Base-by-base conservation (phyloP, 2,888 invertebrate genomes). In the Cheilosia grossa region DNA sequence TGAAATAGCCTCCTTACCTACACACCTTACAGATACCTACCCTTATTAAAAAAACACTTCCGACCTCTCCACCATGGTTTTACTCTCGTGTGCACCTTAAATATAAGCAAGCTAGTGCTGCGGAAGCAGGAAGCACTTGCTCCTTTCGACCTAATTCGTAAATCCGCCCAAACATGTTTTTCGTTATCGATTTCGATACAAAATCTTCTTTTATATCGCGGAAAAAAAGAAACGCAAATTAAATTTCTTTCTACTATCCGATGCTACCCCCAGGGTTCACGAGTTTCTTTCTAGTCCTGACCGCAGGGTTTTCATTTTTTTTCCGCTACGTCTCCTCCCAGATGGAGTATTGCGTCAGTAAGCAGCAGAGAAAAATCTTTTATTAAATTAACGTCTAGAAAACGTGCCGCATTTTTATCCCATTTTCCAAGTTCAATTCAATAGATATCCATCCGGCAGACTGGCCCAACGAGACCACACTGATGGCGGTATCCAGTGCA, bases 311-410 rank as follows among this genome's bases (percentile, higher is more conserved):
- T n/a, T 9, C 9, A 9, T 0, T 47, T 47, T 17, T n/a, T 47
- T 47, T 47, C 5, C 61, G 21, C 54, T 61, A 49, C 40, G 40
- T 72, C n/a, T 17, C 47, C 42, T 10, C 42, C 6, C 67, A 53
- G 17, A 66, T 67, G 66, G 47, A 33, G 53, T 53, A 51, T 59
- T 77, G 70, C 64, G 70, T 77, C 63, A 70, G 77, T 63, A 59
- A 72, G 82, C 72, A 73, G 49, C 61, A 64, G 27, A 72, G 72
- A 66, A 47, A 64, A 64, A 63, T 69, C 42, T 70, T 79, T 83
- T 79, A 83, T 83, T 83, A 79, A 83, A 83, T 83, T 83, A 79
- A 74, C 67, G 82, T 74, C 69, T 70, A 19, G 30, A 6, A 74
- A 83, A 79, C 73, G 69, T 83, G 79, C 51, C 37, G 49, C 64